phyloP scores from a whole-genome alignment of 2,113 vertebrate genomes.

The Cricetomys ansorgei region DNA sequence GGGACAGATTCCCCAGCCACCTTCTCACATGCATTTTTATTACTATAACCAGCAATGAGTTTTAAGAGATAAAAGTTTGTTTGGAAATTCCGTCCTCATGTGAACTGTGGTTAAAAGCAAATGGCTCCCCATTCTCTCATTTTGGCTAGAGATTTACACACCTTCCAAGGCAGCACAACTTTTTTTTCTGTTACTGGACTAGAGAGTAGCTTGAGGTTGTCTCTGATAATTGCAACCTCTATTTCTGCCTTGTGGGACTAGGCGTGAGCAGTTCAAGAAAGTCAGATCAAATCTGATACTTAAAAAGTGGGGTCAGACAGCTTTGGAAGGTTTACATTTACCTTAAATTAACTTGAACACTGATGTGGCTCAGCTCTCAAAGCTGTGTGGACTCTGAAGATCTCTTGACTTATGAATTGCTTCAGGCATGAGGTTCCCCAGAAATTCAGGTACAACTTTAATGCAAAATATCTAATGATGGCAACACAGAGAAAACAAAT shows the following conservation, averaged over 20 bases:
- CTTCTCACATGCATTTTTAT: constrained; percentile 28
- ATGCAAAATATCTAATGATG: background rate
- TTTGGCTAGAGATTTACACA: constrained; percentile 75
- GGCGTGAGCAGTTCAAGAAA: background rate
- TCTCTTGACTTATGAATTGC: background rate
- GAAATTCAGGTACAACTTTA: background rate
- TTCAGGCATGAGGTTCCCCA: background rate
- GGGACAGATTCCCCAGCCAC: background rate
- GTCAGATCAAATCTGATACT: background rate
- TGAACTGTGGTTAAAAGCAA: constrained; percentile 72
- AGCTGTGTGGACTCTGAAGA: background rate
- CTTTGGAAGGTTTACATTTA: background rate
- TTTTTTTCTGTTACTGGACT: constrained; percentile 61
- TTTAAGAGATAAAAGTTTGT: constrained; percentile 77
- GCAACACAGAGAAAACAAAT: background rate
- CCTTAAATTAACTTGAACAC: background rate
- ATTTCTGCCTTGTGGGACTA: constrained; percentile 34
- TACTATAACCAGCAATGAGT: constrained; percentile 47
- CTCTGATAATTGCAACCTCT: constrained; percentile 68
- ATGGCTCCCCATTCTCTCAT: constrained; percentile 79
- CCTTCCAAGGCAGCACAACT: constrained; percentile 38
- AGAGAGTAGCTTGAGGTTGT: constrained; percentile 56
- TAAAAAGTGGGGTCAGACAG: background rate
- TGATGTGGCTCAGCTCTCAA: background rate
- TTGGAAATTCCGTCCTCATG: constrained; percentile 72